These are phyloP conservation scores for Steinernema feltiae DNA, from an alignment of 1,140 invertebrate species.

Conservation along the genomic window DNA sequence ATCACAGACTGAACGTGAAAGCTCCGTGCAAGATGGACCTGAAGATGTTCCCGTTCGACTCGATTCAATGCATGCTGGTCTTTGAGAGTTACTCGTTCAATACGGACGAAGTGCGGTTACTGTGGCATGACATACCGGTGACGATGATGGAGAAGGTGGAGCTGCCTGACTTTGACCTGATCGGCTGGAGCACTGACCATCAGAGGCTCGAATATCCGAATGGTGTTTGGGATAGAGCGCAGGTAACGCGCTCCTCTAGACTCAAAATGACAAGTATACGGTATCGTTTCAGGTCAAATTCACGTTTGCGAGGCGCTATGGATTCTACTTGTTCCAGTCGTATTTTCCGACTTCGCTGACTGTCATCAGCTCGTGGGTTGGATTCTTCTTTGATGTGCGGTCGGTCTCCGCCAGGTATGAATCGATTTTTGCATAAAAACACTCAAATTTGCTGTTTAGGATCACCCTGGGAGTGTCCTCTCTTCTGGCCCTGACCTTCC, in stretches of 20 bases:
- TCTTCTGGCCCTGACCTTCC: constrained; percentile 53
- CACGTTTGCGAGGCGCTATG: constrained; percentile 57
- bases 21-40: constrained; percentile 56
- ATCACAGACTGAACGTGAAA: constrained; percentile 53
- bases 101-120: constrained; percentile 53
- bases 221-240: constrained; percentile 52
- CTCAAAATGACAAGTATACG: background rate
- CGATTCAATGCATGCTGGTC: constrained; percentile 50
- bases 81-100: constrained; percentile 57
- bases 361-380: constrained; percentile 54
- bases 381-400: constrained; percentile 23
- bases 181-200: constrained; percentile 56
- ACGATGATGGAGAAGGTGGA: constrained; percentile 58
- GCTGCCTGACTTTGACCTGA: constrained; percentile 55
- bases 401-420: no score
- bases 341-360: constrained; percentile 57
- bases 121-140: constrained; percentile 56
- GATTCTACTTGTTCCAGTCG: constrained; percentile 57
- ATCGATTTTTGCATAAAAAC: background rate
- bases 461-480: constrained; percentile 55
- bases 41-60: constrained; percentile 57
- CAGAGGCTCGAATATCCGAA: constrained; percentile 54
- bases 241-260: constrained; percentile 24
- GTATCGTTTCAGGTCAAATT: constrained; percentile 50
- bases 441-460: constrained; percentile 28